Evolutionary conservation across 2,797 vertebrate genomes (phyloP), one percentile per base, ranked within the genome.

Genomic region (Champsocephalus esox): DNA sequence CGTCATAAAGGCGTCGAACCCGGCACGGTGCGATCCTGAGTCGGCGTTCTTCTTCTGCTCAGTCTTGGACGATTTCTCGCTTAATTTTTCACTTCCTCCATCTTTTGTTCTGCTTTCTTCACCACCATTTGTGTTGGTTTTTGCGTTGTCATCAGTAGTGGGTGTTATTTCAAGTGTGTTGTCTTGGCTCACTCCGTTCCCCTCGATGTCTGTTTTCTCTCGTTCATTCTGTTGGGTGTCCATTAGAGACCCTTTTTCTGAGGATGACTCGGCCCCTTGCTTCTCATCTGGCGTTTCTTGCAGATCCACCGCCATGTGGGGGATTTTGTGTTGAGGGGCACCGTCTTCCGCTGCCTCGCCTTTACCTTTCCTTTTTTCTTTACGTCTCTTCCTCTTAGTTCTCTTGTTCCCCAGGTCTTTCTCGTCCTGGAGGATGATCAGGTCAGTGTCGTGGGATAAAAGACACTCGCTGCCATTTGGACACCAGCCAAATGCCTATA

Each of bases 1-100:
- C 0, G 98, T 99, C 98, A 99, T 99, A 80, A 98, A 99, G 0
- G 98, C 98, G 4, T 99, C 98, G 10, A 99, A 99, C 10, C 98
- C 98, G 0, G 98, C 98, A 50, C 98, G 87, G 85, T 99, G 98
- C 0, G 95, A 91, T 48, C 97, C 98, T 5, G 94, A 71, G 6
- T 97, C 97, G 0, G 77, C 79, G 57, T 88, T 93, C 69, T 89
- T 92, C 67, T 75, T 79, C 45, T 62, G 64, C 28, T 75, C 72
- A 1, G 17, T 49, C 34, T 67, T 75, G 3, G 41, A 4, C 0
- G 62, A 24, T 12, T 1, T 24, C 7, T 55, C 57, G 2, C 7
- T 45, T 0, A 10, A 1, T 14, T 14, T 21, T 50, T 52, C 72
- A 17, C 7, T 24, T 4, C 11, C 73, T 19, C 2, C 16, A 1